Base-by-base conservation (phyloP, 2,888 invertebrate genomes). In the Emmelina monodactyla region DNA sequence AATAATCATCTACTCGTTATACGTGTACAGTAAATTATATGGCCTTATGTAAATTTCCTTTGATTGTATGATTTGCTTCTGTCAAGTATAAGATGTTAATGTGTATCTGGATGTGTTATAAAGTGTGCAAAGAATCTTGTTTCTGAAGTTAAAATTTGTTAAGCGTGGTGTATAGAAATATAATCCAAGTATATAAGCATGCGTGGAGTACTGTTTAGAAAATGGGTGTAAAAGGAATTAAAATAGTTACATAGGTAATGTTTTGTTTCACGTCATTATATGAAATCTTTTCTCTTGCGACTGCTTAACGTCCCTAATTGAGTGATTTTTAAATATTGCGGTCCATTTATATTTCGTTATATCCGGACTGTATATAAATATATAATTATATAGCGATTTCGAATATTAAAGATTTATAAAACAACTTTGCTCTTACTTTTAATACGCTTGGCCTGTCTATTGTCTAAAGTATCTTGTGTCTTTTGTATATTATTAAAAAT, bases 401-500 rank as follows among this genome's bases (percentile, higher is more conserved):
- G 10, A 11, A 28, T 28, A 29, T 11, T 25, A 39, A 43, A 44
- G 53, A 52, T 55, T 47, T 61, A 55, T 65, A 65, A 66, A 64
- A 70, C 62, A 58, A 61, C 54, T 67, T 65, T 59, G 61, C 55
- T 64, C 61, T 72, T 72, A 67, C 54, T 71, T 73, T 72, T 55
- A 58, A 56, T 65, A 73, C 58, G 75, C 75, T 78, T 78, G 65
- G 72, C 70, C 71, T 73, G 70, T 78, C 65, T 73, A 60, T 73
- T 66, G 66, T 70, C 63, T 68, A 62, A 64, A 64, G 64, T 71
- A 61, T 71, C 66, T 63, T 64, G 61, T 58, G 68, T 63, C 66
- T 72, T 71, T 64, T 71, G 75, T 76, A 75, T 73, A 75, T 78
- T 78, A 78, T 75, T 76, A 62, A 79, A 79, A 76, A 79, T 72